Evolutionary conservation across 30 jellyfish, hydroid and myxozoan genomes (phyloP), one percentile per base, ranked within the genome.

Genomic region (Aurelia sp.): DNA sequence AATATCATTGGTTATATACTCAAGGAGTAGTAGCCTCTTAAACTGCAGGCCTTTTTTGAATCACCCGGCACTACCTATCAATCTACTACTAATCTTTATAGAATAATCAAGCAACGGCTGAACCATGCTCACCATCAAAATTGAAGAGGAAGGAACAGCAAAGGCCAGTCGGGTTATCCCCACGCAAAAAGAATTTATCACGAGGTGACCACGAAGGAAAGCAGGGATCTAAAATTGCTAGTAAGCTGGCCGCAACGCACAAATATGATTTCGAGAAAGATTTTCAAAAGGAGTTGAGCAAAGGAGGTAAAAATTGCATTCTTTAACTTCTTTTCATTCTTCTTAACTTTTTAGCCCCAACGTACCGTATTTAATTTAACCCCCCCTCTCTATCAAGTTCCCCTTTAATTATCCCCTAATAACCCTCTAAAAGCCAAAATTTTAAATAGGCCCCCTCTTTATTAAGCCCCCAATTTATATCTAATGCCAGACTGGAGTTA

Each of bases 251-350:
- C 2, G 0, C 91, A 27, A 38, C 77, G 31, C 41, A 70, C 15
- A 82, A 69, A 62, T 82, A 82, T 62, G 91, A n/a, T 61, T 22
- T 19, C 51, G 72, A 74, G 76, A 81, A 70, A 40, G 91, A 81
- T 81, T 81, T 81, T 63, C 67, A 67, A 58, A 81, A 81, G 51
- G 91, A 81, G 21, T 5, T 81, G 41, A n/a, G 15, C 48, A 81
- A 81, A 81, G 91, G 67, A 81, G 91, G 91, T 81, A 64, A 9
- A 40, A 6, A 5, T 18, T 8, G 19, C 18, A 31, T 44, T 24
- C 17, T n/a, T 8, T 27, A 27, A 27, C 2, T 27, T 27, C 33
- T 27, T 27, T 27, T 27, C 33, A 27, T 27, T 66, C n/a, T 57
- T 15, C 8, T 16, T 21, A 4, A 15, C n/a, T 66, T 21, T 17